Base-by-base conservation (phyloP, 2,888 invertebrate genomes). In the Pachydiplax longipennis region DNA sequence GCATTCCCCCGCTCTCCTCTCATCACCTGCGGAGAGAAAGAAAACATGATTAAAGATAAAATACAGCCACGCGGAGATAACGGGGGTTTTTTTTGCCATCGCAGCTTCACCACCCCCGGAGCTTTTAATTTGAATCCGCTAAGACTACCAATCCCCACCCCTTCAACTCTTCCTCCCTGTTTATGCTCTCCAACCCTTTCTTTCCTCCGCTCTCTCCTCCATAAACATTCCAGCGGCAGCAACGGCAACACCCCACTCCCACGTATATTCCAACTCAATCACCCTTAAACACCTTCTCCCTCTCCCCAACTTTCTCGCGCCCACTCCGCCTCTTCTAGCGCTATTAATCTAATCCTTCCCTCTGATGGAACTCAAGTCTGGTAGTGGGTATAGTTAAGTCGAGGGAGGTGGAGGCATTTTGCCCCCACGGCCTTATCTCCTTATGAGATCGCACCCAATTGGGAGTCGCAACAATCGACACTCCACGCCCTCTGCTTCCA, bases 1-100 rank as follows among this genome's bases (percentile, higher is more conserved):
- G 12, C 58, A 2, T 48, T 82, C 18, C n/a, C 53, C 8, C 35
- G 58, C 58, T 22, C 25, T 31, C 31, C 8, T 35, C 48, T 37
- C 61, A 87, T 31, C 83, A 83, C 58, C 87, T 25, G 25, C 25
- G 61, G 31, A 48, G 73, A 73, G 73, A 73, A 31, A 73, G 73
- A 73, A 73, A 73, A 73, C 73, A 61, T n/a, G 61, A 87, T 87
- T 87, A 87, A 87, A 87, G 87, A 61, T 87, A 87, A 87, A 65
- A 87, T 87, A 87, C 87, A 35, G 87, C 87, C 87, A n/a, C 25
- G 61, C 37, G 65, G 65, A 87, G 87, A 40, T 87, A 87, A 87
- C 61, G 87, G n/a, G n/a, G n/a, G 37, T 22, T 40, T 73, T 73
- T 58, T 73, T 73, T 73, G 73, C 61, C 22, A 6, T 87, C 35